Evolutionary conservation across 2,888 invertebrate genomes (phyloP).

Genomic region (Parnassius orleans): DNA sequence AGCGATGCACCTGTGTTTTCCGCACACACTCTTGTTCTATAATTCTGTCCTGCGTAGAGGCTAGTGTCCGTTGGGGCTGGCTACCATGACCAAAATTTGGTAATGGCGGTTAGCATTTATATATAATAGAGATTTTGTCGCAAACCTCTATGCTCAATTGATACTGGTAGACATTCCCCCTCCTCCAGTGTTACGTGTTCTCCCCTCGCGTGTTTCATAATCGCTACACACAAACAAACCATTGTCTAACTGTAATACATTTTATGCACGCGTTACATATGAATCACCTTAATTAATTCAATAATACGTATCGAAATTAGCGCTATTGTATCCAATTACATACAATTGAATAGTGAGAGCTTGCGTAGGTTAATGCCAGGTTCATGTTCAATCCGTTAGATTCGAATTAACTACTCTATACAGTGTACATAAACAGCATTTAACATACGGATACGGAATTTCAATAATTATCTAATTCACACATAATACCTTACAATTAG

Average conservation of each 20-base stretch:
- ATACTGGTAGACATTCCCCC: too few relatives aligned
- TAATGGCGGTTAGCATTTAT: too few relatives aligned
- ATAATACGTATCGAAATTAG: conserved; percentile 16
- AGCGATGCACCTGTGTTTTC: too few relatives aligned
- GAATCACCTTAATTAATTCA: conserved; percentile 18
- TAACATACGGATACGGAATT: conserved; percentile 24
- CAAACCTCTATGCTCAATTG: too few relatives aligned
- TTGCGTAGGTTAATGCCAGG: conserved; percentile 20
- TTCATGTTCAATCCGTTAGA: background rate
- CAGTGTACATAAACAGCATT: conserved; percentile 16
- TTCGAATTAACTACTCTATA: conserved; percentile 19
- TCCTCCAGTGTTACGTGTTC: too few relatives aligned
- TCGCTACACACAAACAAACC: too few relatives aligned
- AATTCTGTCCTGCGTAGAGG: too few relatives aligned
- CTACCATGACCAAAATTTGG: too few relatives aligned
- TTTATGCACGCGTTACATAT: background rate
- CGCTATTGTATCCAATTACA: conserved; percentile 20
- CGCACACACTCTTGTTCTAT: too few relatives aligned
- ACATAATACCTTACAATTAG: conserved; percentile 6
- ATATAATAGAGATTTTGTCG: too few relatives aligned
- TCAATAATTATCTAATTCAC: conserved; percentile 3
- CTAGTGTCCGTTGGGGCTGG: too few relatives aligned
- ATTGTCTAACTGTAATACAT: conserved; percentile 3
- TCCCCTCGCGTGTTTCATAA: too few relatives aligned
- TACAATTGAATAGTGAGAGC: conserved; percentile 22